Conservation (phyloP, 1,140 invertebrate genomes). For the Anoplolepis gracilipes region DNA sequence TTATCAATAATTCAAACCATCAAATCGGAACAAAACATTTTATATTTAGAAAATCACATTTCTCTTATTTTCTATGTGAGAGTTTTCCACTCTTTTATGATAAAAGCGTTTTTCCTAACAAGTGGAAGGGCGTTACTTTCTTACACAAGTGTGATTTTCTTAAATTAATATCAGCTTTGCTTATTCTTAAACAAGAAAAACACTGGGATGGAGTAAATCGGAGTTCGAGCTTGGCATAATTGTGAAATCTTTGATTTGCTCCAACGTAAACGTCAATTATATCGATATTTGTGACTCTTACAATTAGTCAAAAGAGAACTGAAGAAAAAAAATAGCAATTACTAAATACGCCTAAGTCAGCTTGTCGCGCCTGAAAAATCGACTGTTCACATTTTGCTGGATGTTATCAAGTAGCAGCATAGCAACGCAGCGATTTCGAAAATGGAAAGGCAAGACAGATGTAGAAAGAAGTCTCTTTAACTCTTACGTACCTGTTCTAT, state of each 20-base stretch:
- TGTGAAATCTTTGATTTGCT: constrained; percentile 32
- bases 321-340: constrained; percentile 29
- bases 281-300: not conserved
- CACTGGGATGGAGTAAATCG: not conserved
- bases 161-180: not conserved
- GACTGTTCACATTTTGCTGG: constrained; percentile 3
- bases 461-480: constrained; percentile 13
- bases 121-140: not conserved
- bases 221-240: constrained; percentile 13
- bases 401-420: constrained; percentile 1
- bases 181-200: not conserved
- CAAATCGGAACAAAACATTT: not conserved
- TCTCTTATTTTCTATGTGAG: not conserved
- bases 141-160: not conserved
- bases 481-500: constrained; percentile 71
- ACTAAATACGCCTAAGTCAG: constrained; percentile 43
- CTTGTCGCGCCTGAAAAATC: constrained; percentile 22
- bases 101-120: not conserved
- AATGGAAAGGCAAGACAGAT: not conserved
- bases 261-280: constrained; percentile 45
- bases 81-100: not conserved
- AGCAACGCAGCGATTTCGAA: constrained; percentile 7
- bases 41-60: not conserved
- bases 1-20: not conserved
- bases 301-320: constrained; percentile 12